Base-by-base conservation (phyloP, 2,797 vertebrate genomes). In the Aldrovandia affinis region DNA sequence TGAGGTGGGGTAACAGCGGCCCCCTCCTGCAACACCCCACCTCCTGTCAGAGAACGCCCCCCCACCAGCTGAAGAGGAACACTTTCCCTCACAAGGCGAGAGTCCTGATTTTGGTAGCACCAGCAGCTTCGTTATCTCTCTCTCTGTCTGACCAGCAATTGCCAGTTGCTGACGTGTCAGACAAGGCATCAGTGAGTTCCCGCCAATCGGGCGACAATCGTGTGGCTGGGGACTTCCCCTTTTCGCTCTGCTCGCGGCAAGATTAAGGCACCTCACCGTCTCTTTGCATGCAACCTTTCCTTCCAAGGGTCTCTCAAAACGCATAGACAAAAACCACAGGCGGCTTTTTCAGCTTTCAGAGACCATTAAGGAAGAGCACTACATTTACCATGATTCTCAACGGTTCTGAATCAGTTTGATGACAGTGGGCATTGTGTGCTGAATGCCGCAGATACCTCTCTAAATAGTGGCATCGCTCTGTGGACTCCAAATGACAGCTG, bases 1-100 rank as follows among this genome's bases (percentile, higher is more conserved):
- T 89, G 86, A 80, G 63, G 0, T 47, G 81, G 75, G 85, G 63
- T 83, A 84, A 81, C 68, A 55, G 22, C 39, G 79, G 82, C 81
- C 79, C 81, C 42, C 14, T 42, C 52, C 78, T 33, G 73, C 78
- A n/a, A 30, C 50, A 59, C 65, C 65, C 20, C 33, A 30, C 36
- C 22, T 20, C 22, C 6, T 42, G 73, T 18, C 73, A 78, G 33
- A 28, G 44, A 70, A 77, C 42, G n/a, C 15, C 36, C 30, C 36
- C 22, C 42, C 30, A 65, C 73, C 84, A 83, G 79, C 52, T 25
- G 65, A 44, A 42, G 39, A 20, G 79, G 47, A 88, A 83, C 84
- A 81, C 28, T 78, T 18, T 42, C 54, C 30, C 52, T 44, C 9
- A n/a, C 36, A 61, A 20, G 55, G 55, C 83, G 20, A 65, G 83